Evolutionary conservation across 2,113 vertebrate species (phyloP).

Genomic region (Panthera leo): DNA sequence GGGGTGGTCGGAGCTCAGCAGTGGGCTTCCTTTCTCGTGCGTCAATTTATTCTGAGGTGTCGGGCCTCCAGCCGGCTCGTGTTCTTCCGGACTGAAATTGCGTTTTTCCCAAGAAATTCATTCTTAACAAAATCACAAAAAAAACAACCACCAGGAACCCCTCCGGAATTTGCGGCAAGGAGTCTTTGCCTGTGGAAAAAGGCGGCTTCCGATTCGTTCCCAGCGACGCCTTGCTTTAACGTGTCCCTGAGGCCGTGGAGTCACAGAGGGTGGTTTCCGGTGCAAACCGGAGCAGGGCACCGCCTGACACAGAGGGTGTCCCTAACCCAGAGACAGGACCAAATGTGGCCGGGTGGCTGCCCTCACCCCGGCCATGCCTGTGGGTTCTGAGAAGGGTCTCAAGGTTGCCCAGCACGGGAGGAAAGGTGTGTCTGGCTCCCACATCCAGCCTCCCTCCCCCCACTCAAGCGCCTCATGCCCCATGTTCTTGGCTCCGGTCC

Average conservation of each 20-base stretch:
- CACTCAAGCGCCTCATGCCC: neutral
- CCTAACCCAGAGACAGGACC: neutral
- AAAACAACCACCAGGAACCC: neutral
- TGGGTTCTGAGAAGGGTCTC: neutral
- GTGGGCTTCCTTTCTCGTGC: neutral
- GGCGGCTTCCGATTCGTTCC: neutral
- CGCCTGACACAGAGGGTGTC: neutral
- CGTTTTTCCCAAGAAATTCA: constrained; percentile 34
- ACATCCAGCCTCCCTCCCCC: neutral
- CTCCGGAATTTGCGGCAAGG: neutral
- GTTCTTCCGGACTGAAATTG: neutral
- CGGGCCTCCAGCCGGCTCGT: neutral
- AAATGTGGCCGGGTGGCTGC: neutral
- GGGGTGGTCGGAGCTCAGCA: neutral
- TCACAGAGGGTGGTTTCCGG: neutral
- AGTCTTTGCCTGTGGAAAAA: neutral
- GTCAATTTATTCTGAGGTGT: neutral
- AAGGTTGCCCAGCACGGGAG: neutral
- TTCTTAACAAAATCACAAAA: constrained; percentile 41
- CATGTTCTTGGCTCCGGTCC: neutral
- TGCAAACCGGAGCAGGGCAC: neutral
- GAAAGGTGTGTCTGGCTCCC: neutral
- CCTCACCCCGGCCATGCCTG: neutral
- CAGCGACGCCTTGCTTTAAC: neutral
- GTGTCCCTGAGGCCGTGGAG: neutral